phyloP scores from a whole-genome alignment of 2,888 invertebrate species.

The Parochlus steinenii region DNA sequence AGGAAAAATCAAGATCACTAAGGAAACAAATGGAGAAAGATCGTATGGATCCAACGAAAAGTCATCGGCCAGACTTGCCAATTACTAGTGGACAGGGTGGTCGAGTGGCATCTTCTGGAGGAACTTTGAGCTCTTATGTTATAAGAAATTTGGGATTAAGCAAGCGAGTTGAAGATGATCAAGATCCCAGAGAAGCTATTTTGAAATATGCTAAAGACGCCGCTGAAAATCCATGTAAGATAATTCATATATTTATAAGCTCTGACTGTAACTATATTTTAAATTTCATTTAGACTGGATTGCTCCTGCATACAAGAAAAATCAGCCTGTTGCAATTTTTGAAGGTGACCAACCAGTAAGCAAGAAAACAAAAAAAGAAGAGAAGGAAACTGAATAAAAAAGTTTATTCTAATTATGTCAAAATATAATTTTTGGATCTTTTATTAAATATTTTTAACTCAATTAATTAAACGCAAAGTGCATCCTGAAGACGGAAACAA shows the following conservation, averaged over 20 bases:
- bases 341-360: too few relatives aligned
- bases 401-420: too few relatives aligned
- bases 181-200: slow-evolving; percentile 94
- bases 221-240: slow-evolving; percentile 88
- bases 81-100: slow-evolving; percentile 87
- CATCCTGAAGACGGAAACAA: slow-evolving; percentile 62
- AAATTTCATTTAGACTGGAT: too few relatives aligned
- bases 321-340: slow-evolving; percentile 77
- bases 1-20: slow-evolving; percentile 75
- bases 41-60: slow-evolving; percentile 70
- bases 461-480: too few relatives aligned
- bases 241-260: too few relatives aligned
- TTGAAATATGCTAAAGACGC: slow-evolving; percentile 89
- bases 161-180: slow-evolving; percentile 79
- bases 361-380: too few relatives aligned
- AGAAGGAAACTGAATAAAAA: too few relatives aligned
- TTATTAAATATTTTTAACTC: too few relatives aligned
- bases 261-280: too few relatives aligned
- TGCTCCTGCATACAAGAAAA: slow-evolving; percentile 76
- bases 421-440: too few relatives aligned
- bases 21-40: slow-evolving; percentile 86
- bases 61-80: slow-evolving; percentile 65
- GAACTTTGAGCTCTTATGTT: slow-evolving; percentile 90
- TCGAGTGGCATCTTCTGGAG: slow-evolving; percentile 83
- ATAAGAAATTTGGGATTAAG: slow-evolving; percentile 89